Conservation (phyloP, 2,888 invertebrate genomes). For the Conops quadrifasciatus region DNA sequence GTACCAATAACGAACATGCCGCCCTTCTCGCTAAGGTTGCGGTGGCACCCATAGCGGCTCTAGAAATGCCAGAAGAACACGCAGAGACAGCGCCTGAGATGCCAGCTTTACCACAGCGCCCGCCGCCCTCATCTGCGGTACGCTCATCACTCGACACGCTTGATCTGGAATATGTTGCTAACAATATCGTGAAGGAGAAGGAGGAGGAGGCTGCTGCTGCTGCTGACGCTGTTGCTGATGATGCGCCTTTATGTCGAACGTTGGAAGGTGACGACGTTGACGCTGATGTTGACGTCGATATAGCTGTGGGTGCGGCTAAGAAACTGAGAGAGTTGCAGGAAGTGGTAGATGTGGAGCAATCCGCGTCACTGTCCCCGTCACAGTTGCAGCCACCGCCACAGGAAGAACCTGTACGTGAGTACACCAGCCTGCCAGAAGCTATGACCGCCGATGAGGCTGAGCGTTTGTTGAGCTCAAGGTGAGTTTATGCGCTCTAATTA, state of each 20-base stretch:
- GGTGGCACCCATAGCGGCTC: slow-evolving; percentile 59
- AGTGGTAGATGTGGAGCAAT: not conserved
- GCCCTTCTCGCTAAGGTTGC: slow-evolving; percentile 51
- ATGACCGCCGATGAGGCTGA: slow-evolving; percentile 91
- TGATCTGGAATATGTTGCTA: slow-evolving; percentile 70
- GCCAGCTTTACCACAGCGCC: slow-evolving; percentile 54
- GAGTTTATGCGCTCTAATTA: slow-evolving; percentile 61
- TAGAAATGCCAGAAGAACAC: slow-evolving; percentile 59
- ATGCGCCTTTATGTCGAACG: slow-evolving; percentile 24
- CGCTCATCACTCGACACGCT: slow-evolving; percentile 65
- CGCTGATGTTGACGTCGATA: slow-evolving; percentile 23
- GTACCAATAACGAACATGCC: slow-evolving; percentile 43
- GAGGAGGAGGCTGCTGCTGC: slow-evolving; percentile 65
- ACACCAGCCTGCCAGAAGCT: slow-evolving; percentile 66
- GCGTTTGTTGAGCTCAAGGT: slow-evolving; percentile 86
- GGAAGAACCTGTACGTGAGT: slow-evolving; percentile 34
- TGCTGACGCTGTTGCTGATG: slow-evolving; percentile 61
- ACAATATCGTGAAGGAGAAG: slow-evolving; percentile 67
- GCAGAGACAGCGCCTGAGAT: slow-evolving; percentile 45
- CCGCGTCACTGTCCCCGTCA: not conserved
- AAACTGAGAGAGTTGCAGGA: slow-evolving; percentile 17
- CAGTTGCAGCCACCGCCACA: slow-evolving; percentile 38
- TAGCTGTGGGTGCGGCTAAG: slow-evolving; percentile 28
- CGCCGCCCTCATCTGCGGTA: slow-evolving; percentile 55
- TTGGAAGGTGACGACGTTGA: slow-evolving; percentile 37